These are phyloP conservation scores for Cydia fagiglandana DNA, from an alignment of 1,140 invertebrate species.

Conservation along the genomic window DNA sequence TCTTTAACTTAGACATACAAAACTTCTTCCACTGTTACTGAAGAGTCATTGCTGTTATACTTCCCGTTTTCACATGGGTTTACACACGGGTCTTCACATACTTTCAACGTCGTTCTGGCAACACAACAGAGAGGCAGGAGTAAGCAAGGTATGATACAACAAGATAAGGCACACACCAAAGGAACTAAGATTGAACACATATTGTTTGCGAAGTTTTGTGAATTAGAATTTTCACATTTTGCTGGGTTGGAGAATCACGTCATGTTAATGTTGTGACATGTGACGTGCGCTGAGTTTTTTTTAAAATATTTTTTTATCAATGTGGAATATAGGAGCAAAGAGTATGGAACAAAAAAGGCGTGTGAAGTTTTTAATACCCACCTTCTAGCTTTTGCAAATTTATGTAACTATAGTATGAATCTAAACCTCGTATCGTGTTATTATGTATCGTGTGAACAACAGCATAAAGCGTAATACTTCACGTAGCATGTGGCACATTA, in stretches of 20 bases:
- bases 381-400: too few species aligned
- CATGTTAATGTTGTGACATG: neutral
- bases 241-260: neutral
- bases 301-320: neutral
- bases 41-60: too few species aligned
- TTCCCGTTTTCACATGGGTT: neutral
- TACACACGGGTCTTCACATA: too few species aligned
- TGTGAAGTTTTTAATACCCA: neutral
- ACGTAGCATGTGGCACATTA: too few species aligned
- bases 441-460: too few species aligned
- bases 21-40: too few species aligned
- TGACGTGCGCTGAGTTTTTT: neutral
- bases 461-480: too few species aligned
- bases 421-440: too few species aligned
- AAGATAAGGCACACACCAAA: neutral
- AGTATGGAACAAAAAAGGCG: neutral
- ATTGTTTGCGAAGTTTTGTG: neutral
- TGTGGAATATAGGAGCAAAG: too few species aligned
- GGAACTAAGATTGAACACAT: neutral
- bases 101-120: neutral
- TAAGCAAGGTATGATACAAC: neutral
- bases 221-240: neutral
- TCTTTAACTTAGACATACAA: too few species aligned
- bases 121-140: neutral
- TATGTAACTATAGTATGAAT: too few species aligned